These are phyloP conservation scores for Oedothorax gibbosus DNA, from an alignment of 1,140 invertebrate species.

Conservation along the genomic window DNA sequence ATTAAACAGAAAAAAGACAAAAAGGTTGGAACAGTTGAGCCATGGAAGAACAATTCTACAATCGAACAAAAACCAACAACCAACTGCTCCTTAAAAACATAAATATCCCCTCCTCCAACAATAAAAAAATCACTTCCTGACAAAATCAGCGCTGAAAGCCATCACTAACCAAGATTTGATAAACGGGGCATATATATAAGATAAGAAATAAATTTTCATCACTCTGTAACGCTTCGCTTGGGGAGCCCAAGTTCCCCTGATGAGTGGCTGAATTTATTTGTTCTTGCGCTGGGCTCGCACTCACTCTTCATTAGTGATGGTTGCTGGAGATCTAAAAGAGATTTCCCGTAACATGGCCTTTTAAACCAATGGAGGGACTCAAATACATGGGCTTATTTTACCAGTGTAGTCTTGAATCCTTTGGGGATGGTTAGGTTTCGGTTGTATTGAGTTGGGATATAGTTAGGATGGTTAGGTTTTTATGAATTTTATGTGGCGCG, in stretches of 20 bases:
- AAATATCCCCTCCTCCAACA: background rate
- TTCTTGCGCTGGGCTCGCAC: background rate
- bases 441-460: too few relatives aligned
- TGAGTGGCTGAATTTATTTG: slow-evolving; percentile 47
- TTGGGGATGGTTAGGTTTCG: background rate
- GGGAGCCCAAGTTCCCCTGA: slow-evolving; percentile 2
- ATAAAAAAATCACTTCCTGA: slow-evolving; percentile 11
- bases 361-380: slow-evolving; percentile 11
- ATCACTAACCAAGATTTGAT: slow-evolving; percentile 38
- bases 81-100: too few relatives aligned
- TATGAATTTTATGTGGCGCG: too few relatives aligned
- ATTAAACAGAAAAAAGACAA: too few relatives aligned
- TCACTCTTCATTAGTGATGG: slow-evolving; percentile 40
- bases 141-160: slow-evolving; percentile 4
- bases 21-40: too few relatives aligned
- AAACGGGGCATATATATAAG: slow-evolving; percentile 27
- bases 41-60: too few relatives aligned
- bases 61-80: too few relatives aligned
- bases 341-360: slow-evolving; percentile 32
- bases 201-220: slow-evolving; percentile 51
- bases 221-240: background rate
- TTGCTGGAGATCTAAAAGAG: slow-evolving; percentile 44
- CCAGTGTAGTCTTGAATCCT: background rate
- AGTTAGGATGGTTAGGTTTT: too few relatives aligned
- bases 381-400: background rate